Percentiles rank a stretch among this genome's conserved stretches.
These are phyloP conservation scores for Stenopsyche tienmushanensis DNA, from an alignment of 1,140 invertebrate species.

Conservation along the genomic window DNA sequence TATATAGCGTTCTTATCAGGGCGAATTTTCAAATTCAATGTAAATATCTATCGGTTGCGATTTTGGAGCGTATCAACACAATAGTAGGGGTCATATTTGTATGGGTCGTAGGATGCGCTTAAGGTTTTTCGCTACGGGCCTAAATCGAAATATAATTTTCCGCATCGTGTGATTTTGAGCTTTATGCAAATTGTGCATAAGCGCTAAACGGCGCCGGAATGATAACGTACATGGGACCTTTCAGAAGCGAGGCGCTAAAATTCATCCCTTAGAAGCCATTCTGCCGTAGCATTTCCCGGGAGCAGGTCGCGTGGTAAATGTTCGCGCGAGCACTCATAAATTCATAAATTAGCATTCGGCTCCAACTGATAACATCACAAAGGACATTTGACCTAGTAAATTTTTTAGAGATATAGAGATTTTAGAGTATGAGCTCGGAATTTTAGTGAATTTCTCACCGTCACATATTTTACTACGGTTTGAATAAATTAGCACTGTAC, in stretches of 20 bases:
- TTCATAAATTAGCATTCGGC: neutral
- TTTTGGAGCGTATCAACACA: too few species aligned
- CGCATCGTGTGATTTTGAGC: neutral
- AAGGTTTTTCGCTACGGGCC: neutral
- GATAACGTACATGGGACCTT: neutral
- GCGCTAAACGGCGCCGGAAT: neutral
- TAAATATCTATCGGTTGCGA: too few species aligned
- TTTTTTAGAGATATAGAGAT: neutral
- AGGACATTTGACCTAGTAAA: too few species aligned
- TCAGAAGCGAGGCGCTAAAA: neutral
- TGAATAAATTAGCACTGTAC: neutral
- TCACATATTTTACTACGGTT: neutral
- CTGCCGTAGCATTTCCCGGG: neutral
- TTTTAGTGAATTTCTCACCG: neutral
- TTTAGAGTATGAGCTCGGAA: neutral
- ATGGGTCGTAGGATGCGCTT: neutral
- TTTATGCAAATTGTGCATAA: neutral
- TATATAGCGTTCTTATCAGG: too few species aligned
- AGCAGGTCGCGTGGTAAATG: neutral
- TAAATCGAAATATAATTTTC: neutral
- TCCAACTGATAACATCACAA: too few species aligned
- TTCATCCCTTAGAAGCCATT: constrained; percentile 4
- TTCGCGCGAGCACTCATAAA: neutral
- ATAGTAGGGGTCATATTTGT: too few species aligned
- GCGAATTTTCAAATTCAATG: too few species aligned